Evolutionary conservation across 2,797 vertebrate genomes (phyloP).

Genomic region (Hemibagrus guttatus): DNA sequence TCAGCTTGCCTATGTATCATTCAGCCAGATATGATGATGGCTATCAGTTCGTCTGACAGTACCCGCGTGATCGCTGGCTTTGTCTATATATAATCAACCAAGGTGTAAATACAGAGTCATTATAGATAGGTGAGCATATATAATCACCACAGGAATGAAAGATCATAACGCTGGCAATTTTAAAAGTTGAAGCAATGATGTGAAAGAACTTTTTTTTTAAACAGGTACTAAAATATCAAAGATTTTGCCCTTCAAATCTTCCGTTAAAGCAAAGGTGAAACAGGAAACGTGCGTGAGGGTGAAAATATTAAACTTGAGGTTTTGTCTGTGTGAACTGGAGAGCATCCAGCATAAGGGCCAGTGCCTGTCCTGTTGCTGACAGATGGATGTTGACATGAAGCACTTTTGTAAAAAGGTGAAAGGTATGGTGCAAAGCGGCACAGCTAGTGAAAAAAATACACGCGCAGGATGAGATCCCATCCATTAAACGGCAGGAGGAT

Average conservation of each 20-base stretch:
- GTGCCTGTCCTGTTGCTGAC: slow-evolving; percentile 24
- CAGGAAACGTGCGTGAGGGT: background rate
- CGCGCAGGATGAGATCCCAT: slow-evolving; percentile 39
- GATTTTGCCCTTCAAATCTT: slow-evolving; percentile 25
- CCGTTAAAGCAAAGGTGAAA: slow-evolving; percentile 26
- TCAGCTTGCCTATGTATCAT: slow-evolving; percentile 31
- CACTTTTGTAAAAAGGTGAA: slow-evolving; percentile 27
- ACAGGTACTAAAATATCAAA: slow-evolving; percentile 43
- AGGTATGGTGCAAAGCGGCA: slow-evolving; percentile 33
- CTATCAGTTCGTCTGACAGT: slow-evolving; percentile 6
- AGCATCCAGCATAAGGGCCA: slow-evolving; percentile 34
- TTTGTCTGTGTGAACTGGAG: slow-evolving; percentile 38
- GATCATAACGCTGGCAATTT: background rate
- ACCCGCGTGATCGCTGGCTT: background rate
- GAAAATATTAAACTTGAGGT: slow-evolving; percentile 45
- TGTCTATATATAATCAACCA: slow-evolving; percentile 8
- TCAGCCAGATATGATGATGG: slow-evolving; percentile 25
- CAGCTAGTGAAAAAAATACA: background rate
- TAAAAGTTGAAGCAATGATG: slow-evolving; percentile 6
- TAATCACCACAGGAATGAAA: slow-evolving; percentile 18
- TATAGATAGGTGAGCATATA: slow-evolving; percentile 14
- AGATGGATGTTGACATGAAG: slow-evolving; percentile 54
- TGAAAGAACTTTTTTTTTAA: slow-evolving; percentile 22
- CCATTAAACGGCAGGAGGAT: slow-evolving; percentile 53
- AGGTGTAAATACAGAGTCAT: slow-evolving; percentile 16